phyloP scores from a whole-genome alignment of 2,113 vertebrate genomes.

The Poicephalus gulielmi region DNA sequence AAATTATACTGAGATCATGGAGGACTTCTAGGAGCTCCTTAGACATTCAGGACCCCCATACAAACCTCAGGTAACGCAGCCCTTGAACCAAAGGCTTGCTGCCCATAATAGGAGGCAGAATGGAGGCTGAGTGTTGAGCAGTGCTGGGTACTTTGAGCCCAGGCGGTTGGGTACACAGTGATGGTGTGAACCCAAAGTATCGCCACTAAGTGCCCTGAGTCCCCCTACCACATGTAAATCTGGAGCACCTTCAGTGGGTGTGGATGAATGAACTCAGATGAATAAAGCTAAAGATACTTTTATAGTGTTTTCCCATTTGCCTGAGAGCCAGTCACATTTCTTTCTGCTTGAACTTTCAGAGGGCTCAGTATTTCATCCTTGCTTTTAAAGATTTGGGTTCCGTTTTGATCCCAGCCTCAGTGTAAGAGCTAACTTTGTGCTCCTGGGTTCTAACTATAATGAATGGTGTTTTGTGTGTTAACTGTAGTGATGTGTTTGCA shows the following conservation, averaged over 20 bases:
- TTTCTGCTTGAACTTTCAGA: neutral
- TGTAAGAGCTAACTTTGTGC: neutral
- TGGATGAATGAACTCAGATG: neutral
- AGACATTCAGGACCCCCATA: neutral
- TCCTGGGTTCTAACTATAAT: neutral
- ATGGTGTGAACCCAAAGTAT: neutral
- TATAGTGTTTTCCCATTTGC: neutral
- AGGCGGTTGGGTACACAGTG: neutral
- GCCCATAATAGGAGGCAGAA: neutral
- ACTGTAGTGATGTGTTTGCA: neutral
- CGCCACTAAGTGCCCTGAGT: neutral
- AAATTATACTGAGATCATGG: neutral
- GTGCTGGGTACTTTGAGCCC: neutral
- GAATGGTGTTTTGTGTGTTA: neutral
- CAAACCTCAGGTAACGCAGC: neutral
- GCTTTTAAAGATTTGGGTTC: neutral
- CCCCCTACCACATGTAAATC: neutral
- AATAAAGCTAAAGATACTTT: neutral
- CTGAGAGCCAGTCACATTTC: neutral
- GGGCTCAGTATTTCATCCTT: neutral
- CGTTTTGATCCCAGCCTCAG: neutral
- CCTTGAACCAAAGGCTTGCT: neutral
- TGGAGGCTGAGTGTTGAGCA: neutral
- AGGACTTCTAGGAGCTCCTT: neutral
- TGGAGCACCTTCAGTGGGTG: neutral